Conservation (phyloP, 2,113 vertebrate species). For the Embiotoca jacksoni region DNA sequence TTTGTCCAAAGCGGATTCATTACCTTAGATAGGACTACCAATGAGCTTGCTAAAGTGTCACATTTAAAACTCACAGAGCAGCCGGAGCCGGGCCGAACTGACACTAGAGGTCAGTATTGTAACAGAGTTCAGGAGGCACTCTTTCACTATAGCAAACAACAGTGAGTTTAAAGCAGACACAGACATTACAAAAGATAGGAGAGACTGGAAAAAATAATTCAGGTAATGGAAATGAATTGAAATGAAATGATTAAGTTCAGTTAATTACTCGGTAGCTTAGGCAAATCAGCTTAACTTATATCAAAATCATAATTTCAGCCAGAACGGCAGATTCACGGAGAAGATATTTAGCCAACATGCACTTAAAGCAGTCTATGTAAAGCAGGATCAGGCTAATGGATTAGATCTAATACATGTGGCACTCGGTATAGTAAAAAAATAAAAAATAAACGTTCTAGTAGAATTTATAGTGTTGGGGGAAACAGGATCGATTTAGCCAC, state of each 20-base stretch:
- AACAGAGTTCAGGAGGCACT: constrained; percentile 84
- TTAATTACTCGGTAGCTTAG: constrained; percentile 81
- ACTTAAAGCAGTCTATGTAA: constrained; percentile 67
- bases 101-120: constrained; percentile 98
- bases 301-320: constrained; percentile 74
- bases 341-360: constrained; percentile 76
- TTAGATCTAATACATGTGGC: constrained; percentile 55
- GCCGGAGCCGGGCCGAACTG: constrained; percentile 6
- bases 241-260: constrained; percentile 83
- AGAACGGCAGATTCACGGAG: constrained; percentile 62
- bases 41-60: constrained; percentile 74
- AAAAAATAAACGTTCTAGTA: constrained; percentile 65
- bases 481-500: constrained; percentile 48
- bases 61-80: constrained; percentile 41
- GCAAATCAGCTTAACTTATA: constrained; percentile 82
- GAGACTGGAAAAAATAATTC: constrained; percentile 67
- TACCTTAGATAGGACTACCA: constrained; percentile 74
- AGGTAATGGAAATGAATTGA: constrained; percentile 81
- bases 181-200: constrained; percentile 59
- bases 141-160: constrained; percentile 25
- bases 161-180: constrained; percentile 49
- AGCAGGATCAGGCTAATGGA: constrained; percentile 65
- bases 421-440: constrained; percentile 53
- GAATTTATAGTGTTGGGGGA: constrained; percentile 34
- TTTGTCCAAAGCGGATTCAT: constrained; percentile 82